Base-by-base conservation (phyloP, 2,797 vertebrate species). In the Enteromius afrohamiltoni region DNA sequence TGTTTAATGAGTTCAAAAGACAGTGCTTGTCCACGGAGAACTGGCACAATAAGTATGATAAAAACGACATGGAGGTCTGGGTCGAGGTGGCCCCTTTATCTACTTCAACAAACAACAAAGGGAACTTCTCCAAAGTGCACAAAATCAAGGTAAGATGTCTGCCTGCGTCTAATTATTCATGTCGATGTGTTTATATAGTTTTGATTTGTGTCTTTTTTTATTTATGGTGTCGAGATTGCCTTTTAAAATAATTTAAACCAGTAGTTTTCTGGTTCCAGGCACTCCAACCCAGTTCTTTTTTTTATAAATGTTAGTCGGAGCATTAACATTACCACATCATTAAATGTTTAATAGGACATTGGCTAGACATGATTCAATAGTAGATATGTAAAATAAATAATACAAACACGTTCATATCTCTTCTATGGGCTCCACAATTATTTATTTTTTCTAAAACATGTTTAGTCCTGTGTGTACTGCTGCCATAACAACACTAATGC, bases 11-110 rank as follows among this genome's bases (percentile, higher is more conserved):
- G 58, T 96, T 96, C 83, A 94, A 29, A 83, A 87, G 64, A 3
- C 94, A 95, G 84, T 96, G 95, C 82, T 19, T 92, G 19, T 87
- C 92, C 0, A 90, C 82, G 37, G 92, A 93, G 1, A 92, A 93
- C 47, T 96, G 96, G 95, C 6, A 31, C 1, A 93, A 84, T 62
- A 95, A 93, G 73, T 96, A 95, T 86, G 88, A 91, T 31, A 93
- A 89, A 0, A 51, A 88, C 0, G 94, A 89, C 3, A 93, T 95
- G 90, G 91, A 93, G 53, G 94, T 96, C n/a, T 95, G 95, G 93
- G 88, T 93, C 4, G 95, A 96, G 47, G 83, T 85, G 1, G 7
- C 87, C 0, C 40, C 91, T 11, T 2, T 80, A n/a, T 34, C 77
- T 0, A 73, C 75, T 0, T 88, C 85, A 7, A 78, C 90, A 17